Base-by-base conservation (phyloP, 2,888 invertebrate genomes). In the Eremobia ochroleuca region DNA sequence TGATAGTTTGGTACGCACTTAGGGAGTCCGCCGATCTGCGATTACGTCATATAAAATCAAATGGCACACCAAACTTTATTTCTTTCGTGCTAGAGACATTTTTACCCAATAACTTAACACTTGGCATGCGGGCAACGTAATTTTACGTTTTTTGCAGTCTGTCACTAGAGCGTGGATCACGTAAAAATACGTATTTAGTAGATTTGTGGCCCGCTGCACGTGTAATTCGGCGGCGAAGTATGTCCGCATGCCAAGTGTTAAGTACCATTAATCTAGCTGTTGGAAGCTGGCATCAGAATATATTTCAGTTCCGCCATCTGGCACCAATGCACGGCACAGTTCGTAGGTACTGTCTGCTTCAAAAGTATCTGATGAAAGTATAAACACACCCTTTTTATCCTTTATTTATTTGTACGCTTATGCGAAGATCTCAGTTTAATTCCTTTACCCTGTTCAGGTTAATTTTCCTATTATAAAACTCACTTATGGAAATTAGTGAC, bases 221-320 rank as follows among this genome's bases (percentile, higher is more conserved):
- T n/a, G n/a, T n/a, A n/a, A n/a, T n/a, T n/a, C n/a, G n/a, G n/a
- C n/a, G n/a, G n/a, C n/a, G n/a, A n/a, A n/a, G n/a, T n/a, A n/a
- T n/a, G n/a, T n/a, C n/a, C n/a, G n/a, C n/a, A n/a, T n/a, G n/a
- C n/a, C n/a, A n/a, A n/a, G n/a, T n/a, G n/a, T n/a, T n/a, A n/a
- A n/a, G 40, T 31, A 40, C 4, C 83, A 81, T 82, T 69, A 73
- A 73, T 82, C 65, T 82, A 8, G 31, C 31, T 59, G 77, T 69
- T 55, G 34, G 40, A 65, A 37, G 18, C 34, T 69, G 37, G 64
- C 13, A 49, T 34, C 31, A 61, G 46, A 65, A 61, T 77, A 69
- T 55, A 31, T 55, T 65, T 37, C 46, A 61, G 31, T 65, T 77
- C 34, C 37, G 28, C 46, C 71, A 62, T 55, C n/a, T 9, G 31